Evolutionary conservation across 2,888 invertebrate genomes (phyloP).

Genomic region (Platycnemis pennipes): DNA sequence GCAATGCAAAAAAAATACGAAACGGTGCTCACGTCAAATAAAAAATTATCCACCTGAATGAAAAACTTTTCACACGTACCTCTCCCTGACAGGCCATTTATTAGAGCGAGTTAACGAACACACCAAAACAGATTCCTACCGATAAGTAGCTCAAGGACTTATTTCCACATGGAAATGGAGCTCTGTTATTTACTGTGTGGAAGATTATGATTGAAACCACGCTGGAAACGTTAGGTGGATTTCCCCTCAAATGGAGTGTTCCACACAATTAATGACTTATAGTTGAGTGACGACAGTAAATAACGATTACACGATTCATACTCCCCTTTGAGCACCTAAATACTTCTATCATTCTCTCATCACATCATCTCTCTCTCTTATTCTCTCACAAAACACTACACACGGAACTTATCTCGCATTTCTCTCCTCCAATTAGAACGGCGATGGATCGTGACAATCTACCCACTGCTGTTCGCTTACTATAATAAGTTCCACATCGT

Average conservation of each 20-base stretch:
- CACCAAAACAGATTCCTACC: neutral
- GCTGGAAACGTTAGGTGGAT: neutral
- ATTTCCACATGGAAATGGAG: neutral
- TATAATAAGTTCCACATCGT: neutral
- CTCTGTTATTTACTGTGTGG: neutral
- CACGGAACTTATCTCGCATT: constrained; percentile 3
- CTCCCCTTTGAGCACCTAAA: neutral
- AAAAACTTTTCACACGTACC: neutral
- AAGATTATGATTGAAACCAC: neutral
- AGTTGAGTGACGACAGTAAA: neutral
- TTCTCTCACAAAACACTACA: neutral
- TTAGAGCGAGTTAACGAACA: neutral
- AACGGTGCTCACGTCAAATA: neutral
- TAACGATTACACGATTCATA: neutral
- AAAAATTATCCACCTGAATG: neutral
- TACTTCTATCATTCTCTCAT: neutral
- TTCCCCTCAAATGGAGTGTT: neutral
- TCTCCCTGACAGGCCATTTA: neutral
- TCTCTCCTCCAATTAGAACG: neutral
- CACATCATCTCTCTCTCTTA: neutral
- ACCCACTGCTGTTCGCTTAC: neutral
- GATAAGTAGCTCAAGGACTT: constrained; percentile 20
- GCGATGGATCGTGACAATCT: constrained; percentile 1
- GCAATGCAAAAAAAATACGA: neutral
- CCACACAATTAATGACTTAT: neutral